These are phyloP conservation scores for Cirrhinus molitorella DNA, from an alignment of 2,797 vertebrate genomes.

Conservation along the genomic window DNA sequence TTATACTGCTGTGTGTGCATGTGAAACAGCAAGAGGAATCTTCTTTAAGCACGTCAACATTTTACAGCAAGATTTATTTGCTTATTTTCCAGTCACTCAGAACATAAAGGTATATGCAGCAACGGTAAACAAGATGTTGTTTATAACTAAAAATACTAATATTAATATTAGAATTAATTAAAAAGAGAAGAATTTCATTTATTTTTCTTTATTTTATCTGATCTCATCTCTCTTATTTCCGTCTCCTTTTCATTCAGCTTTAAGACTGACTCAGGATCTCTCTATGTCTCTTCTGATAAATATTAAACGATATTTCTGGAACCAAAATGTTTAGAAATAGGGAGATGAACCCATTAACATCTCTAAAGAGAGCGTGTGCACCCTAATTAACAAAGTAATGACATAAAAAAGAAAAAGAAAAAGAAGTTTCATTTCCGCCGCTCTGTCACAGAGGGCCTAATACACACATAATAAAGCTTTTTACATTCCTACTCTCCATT, in stretches of 20 bases:
- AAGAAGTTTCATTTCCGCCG: constrained; percentile 69
- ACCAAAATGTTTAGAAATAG: constrained; percentile 53
- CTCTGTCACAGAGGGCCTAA: constrained; percentile 64
- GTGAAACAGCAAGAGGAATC: not conserved
- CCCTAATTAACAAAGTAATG: constrained; percentile 69
- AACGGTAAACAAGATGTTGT: not conserved
- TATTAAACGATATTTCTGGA: constrained; percentile 49
- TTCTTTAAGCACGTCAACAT: not conserved
- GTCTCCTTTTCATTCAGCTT: constrained; percentile 20
- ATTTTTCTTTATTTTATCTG: constrained; percentile 11
- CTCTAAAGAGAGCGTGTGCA: constrained; percentile 61
- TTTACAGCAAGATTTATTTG: not conserved
- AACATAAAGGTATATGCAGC: too few relatives aligned
- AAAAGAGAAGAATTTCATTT: not conserved
- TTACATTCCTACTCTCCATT: constrained; percentile 57
- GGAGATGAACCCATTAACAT: constrained; percentile 66
- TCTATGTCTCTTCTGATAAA: constrained; percentile 61
- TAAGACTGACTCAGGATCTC: constrained; percentile 44
- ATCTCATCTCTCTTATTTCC: constrained; percentile 6
- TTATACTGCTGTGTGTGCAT: not conserved
- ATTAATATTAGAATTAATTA: not conserved
- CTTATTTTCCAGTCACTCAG: not conserved
- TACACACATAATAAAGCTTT: constrained; percentile 69
- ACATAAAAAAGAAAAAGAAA: constrained; percentile 55
- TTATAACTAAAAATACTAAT: not conserved